phyloP scores from a whole-genome alignment of 2,113 vertebrate genomes.

The Petrocephalus microphthalmus region DNA sequence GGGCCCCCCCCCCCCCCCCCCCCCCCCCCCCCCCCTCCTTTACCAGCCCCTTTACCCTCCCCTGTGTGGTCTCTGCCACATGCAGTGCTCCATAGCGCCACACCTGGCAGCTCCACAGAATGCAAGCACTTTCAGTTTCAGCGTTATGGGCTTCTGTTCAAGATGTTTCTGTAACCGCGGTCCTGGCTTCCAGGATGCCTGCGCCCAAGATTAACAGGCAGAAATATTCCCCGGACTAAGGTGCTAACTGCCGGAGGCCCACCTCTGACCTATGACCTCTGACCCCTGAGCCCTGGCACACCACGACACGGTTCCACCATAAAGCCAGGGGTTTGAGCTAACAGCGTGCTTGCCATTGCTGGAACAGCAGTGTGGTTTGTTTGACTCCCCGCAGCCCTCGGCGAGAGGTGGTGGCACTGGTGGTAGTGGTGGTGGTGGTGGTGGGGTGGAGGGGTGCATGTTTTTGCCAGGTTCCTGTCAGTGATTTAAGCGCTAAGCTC shows the following conservation, averaged over 20 bases:
- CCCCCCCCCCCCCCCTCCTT: too few relatives aligned
- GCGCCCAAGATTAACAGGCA: background rate
- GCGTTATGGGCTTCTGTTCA: background rate
- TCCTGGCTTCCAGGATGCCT: background rate
- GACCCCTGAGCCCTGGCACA: background rate
- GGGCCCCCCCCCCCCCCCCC: too few relatives aligned
- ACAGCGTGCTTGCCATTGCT: background rate
- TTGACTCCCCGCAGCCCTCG: background rate
- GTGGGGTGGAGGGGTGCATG: too few relatives aligned
- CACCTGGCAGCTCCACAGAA: background rate
- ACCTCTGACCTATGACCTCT: background rate
- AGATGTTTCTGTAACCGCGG: background rate
- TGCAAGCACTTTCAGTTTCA: background rate
- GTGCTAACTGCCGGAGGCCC: background rate
- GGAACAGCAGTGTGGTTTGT: background rate
- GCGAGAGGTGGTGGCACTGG: background rate
- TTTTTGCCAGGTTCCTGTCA: constrained; percentile 7
- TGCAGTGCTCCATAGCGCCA: background rate
- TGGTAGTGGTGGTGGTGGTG: background rate
- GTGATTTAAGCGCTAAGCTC: background rate
- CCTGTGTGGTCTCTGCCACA: background rate
- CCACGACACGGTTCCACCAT: background rate
- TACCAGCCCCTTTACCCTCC: too few relatives aligned
- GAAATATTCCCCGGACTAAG: background rate
- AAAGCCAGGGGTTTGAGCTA: background rate